phyloP scores from a whole-genome alignment of 1,140 invertebrate genomes.

The Mactra quadrangularis region DNA sequence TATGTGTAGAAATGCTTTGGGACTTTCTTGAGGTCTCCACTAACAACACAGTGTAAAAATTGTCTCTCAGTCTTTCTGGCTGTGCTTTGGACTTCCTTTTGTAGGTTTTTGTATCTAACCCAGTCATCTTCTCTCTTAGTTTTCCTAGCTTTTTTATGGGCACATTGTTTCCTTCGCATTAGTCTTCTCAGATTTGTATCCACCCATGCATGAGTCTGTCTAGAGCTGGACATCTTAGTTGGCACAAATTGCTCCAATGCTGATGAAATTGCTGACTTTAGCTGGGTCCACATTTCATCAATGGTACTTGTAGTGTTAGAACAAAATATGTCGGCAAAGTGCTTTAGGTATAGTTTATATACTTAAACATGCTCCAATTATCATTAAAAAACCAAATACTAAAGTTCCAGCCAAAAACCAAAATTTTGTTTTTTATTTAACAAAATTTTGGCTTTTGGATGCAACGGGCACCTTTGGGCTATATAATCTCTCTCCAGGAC shows the following conservation, averaged over 20 bases:
- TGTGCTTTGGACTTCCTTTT: neutral
- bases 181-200: neutral
- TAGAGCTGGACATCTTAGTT: conserved; percentile 19
- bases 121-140: neutral
- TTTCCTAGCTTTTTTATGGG: conserved; percentile 2
- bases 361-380: no score
- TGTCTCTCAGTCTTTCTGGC: neutral
- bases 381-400: no score
- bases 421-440: no score
- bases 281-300: conserved; percentile 12
- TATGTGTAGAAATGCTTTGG: neutral
- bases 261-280: conserved; percentile 11
- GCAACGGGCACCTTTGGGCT: no score
- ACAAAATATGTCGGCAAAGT: neutral
- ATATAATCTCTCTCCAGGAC: no score
- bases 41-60: neutral
- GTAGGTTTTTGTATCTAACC: conserved; percentile 3
- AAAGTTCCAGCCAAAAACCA: no score
- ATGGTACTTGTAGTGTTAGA: neutral
- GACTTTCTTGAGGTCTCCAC: neutral
- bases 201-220: conserved; percentile 20
- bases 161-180: neutral
- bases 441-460: no score
- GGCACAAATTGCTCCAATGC: no score
- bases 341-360: conserved; percentile 1